Conservation (phyloP, 2,797 vertebrate genomes). For the Otolemur crassicaudatus region DNA sequence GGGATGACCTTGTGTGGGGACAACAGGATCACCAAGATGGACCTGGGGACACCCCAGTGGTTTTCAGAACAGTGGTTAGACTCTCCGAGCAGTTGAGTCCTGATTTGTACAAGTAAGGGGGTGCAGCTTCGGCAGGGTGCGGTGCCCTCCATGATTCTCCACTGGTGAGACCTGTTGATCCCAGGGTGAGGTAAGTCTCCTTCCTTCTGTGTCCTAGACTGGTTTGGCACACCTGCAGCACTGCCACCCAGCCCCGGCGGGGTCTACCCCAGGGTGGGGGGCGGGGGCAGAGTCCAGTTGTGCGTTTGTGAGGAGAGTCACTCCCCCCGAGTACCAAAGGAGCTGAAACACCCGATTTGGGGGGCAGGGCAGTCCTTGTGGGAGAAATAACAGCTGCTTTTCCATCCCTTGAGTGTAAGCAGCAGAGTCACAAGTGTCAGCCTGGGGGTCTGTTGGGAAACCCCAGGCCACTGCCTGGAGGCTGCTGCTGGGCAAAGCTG, state of each 20-base stretch:
- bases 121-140: fast-evolving
- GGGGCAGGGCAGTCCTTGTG: fast-evolving
- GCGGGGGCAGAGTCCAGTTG: not conserved
- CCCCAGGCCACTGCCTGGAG: too few relatives aligned
- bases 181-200: not conserved
- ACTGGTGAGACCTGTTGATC: not conserved
- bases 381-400: not conserved
- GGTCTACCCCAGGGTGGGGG: not conserved
- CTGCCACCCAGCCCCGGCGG: fast-evolving
- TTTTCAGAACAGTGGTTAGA: not conserved
- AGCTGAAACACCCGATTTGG: fast-evolving
- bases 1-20: not conserved
- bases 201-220: not conserved
- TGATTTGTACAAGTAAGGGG: fast-evolving
- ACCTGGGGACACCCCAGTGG: fast-evolving
- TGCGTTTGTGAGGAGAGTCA: not conserved
- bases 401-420: not conserved
- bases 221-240: not conserved
- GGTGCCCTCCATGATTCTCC: fast-evolving
- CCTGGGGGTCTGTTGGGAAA: not conserved
- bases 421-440: not conserved
- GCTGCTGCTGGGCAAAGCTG: slow-evolving; percentile 6
- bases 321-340: too few relatives aligned
- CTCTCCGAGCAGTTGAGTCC: not conserved
- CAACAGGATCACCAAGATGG: not conserved